Evolutionary conservation across 2,888 invertebrate genomes (phyloP), one percentile per base, ranked within the genome.

Genomic region (Drosophila emarginata): DNA sequence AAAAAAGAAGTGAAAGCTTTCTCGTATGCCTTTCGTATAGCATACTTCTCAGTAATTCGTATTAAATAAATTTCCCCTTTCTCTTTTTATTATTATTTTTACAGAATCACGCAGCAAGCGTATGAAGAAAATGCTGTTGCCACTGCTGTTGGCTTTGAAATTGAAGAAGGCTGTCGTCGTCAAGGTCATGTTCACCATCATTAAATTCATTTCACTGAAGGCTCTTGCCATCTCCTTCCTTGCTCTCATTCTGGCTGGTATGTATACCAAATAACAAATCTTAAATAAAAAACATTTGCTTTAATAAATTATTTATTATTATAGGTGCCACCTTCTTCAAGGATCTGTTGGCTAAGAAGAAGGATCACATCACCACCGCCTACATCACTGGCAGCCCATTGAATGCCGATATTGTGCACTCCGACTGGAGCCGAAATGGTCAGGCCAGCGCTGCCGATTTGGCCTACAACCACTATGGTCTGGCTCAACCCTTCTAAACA

Each of bases 171-270:
- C 93, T 45, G 92, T 95, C 37, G 91, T 94, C 53, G 89, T 95
- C 60, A 94, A 95, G 32, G 92, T 94, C 26, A 89, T 94, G 53
- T 92, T 95, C 72, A 93, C 94, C 23, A 88, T 93, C 64, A 93
- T 95, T 53, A 94, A 94, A n/a, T 90, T 95, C 70, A 92, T 95
- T 57, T 94, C 95, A 7, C 93, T 95, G 80, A 95, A 94, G 90
- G 94, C 94, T 62, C 92, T 95, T 61, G 94, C 94, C 66, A 93
- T 94, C 32, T 94, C 95, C 57, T 87, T 94, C 52, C 92, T 94
- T 73, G 94, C 95, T 28, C 91, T 95, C 71, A 91, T 94, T 39
- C 91, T 95, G 40, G 93, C 94, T 23, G 94, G 93, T 92, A 79
- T 87, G 88, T 87, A n/a, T 23, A 23, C 3, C 4, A n/a, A 11